Base-by-base conservation (phyloP, 2,888 invertebrate species). In the Melipona beecheii region DNA sequence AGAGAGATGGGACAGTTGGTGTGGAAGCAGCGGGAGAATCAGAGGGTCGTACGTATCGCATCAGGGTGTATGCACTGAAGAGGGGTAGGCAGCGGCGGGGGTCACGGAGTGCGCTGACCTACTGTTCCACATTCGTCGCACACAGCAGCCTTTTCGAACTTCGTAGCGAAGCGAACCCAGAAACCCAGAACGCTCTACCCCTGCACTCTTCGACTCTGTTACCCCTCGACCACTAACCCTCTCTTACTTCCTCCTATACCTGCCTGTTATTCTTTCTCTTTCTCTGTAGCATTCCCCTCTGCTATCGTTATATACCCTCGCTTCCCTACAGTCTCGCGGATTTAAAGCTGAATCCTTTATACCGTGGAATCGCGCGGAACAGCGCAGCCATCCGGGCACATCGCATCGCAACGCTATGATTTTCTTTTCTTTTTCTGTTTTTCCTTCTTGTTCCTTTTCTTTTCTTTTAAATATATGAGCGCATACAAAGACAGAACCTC, bases 41-140 rank as follows among this genome's bases (percentile, higher is more conserved):
- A 81, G 78, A 83, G 82, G 83, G 83, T 72, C 80, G 79, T 78
- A 82, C 71, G 85, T 85, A 85, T 85, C 85, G 85, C 81, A 75
- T 85, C 78, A 85, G 86, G 86, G 86, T 82, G 86, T 79, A 86
- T 86, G 85, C 85, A 85, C 85, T 73, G 86, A 84, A 78, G 84
- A 85, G 88, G 88, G 90, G 90, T 86, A 91, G 90, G 91, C 86
- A 89, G 89, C 84, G 91, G 92, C 92, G 92, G 93, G 92, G 94
- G 93, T 94, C 93, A 93, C 93, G 90, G 93, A 93, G 93, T 93
- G 92, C 93, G 93, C 93, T 93, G 93, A 94, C 94, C 94, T 93
- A 94, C 93, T 93, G 93, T 93, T 93, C 94, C 90, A 94, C 93
- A 93, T 94, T 94, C 90, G 91, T 90, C 91, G 92, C 86, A 84